A percentile compares a stretch with the other conserved stretches of the same genome.
Conservation (phyloP, 2,888 invertebrate species). For the Amiota minor region DNA sequence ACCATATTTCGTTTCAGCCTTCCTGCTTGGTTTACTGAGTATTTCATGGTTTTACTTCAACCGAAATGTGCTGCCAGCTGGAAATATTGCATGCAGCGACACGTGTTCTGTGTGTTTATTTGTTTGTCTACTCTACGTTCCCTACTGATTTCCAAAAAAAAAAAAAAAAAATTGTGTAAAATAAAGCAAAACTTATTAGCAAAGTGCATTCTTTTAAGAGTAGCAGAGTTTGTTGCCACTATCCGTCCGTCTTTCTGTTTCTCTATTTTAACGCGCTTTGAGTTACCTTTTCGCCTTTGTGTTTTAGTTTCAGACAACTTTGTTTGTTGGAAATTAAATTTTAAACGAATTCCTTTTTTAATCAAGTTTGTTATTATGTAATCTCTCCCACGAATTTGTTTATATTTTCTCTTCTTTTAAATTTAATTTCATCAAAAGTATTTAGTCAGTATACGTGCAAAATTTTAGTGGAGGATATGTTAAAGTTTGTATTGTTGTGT, state of each 20-base stretch:
- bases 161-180: conserved; percentile 6
- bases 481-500: too few species aligned
- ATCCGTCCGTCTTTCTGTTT: neutral
- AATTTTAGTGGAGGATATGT: too few species aligned
- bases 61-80: conserved; percentile 40
- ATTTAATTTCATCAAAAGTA: too few species aligned
- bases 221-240: neutral
- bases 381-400: conserved; percentile 39
- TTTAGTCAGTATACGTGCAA: too few species aligned
- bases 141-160: conserved; percentile 32
- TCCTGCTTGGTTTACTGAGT: neutral
- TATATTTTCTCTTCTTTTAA: too few species aligned
- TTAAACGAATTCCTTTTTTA: conserved; percentile 57
- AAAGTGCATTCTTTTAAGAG: conserved; percentile 52
- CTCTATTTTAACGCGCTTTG: conserved; percentile 28
- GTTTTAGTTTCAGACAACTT: conserved; percentile 46
- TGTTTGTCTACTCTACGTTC: neutral
- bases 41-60: conserved; percentile 7
- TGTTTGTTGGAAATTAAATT: conserved; percentile 64
- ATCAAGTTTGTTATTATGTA: conserved; percentile 46
- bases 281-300: conserved; percentile 33
- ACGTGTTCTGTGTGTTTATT: conserved; percentile 32
- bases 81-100: conserved; percentile 46
- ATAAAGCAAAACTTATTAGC: conserved; percentile 52
- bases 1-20: conserved; percentile 12